These are phyloP conservation scores for Lethenteron reissneri DNA, from an alignment of 2,113 vertebrate species.

Conservation along the genomic window DNA sequence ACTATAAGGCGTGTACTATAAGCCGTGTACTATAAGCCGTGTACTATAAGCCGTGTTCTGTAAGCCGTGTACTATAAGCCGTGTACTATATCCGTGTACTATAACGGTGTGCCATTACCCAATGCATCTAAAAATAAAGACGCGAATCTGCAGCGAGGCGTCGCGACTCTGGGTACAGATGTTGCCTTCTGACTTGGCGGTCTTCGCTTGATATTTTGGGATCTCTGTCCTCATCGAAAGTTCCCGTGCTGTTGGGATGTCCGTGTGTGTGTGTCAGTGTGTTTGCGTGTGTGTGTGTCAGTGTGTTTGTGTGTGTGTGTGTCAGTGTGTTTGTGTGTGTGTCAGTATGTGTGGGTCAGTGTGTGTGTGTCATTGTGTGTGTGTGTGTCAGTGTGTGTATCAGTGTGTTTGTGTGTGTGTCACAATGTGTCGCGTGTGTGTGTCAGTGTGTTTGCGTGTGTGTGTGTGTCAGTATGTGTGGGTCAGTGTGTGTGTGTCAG, in stretches of 20 bases:
- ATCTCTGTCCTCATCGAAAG: not conserved
- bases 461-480: constrained; percentile 5
- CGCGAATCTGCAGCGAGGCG: too few relatives aligned
- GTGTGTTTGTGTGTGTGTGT: not conserved
- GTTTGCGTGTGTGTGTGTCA: constrained; percentile 6
- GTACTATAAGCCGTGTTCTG: too few relatives aligned
- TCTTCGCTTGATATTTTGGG: not conserved
- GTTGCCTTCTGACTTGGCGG: not conserved
- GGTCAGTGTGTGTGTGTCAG: constrained; percentile 7
- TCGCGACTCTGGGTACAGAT: too few relatives aligned
- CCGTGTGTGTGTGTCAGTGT: not conserved
- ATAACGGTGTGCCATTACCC: too few relatives aligned
- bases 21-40: too few relatives aligned
- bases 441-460: constrained; percentile 7
- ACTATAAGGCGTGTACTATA: too few relatives aligned
- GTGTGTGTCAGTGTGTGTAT: constrained; percentile 6
- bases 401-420: constrained; percentile 5
- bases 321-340: constrained; percentile 3
- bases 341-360: constrained; percentile 4
- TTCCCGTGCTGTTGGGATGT: not conserved
- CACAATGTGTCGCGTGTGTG: not conserved
- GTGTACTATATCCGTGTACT: too few relatives aligned
- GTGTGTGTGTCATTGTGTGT: constrained; percentile 7
- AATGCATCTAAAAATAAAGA: too few relatives aligned
- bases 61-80: too few relatives aligned